Percentiles rank a stretch among this genome's conserved stretches.
These are phyloP conservation scores for Litocranius walleri DNA, from an alignment of 2,113 vertebrate genomes.

Conservation along the genomic window DNA sequence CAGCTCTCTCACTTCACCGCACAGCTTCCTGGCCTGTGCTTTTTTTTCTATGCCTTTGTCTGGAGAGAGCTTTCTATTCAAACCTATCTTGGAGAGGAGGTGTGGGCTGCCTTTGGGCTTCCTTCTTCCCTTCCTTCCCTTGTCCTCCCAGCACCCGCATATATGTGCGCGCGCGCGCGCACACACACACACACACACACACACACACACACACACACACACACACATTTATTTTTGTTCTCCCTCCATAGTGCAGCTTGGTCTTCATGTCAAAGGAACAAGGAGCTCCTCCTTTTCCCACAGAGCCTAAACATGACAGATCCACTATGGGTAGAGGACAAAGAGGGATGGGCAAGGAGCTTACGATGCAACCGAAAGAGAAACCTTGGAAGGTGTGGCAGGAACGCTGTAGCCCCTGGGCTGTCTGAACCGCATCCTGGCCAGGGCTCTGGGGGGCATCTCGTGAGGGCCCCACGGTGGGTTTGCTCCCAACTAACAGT, in stretches of 20 bases:
- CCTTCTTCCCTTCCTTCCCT: neutral
- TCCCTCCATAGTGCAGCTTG: neutral
- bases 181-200: too few relatives aligned
- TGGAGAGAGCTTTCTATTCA: neutral
- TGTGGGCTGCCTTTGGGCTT: neutral
- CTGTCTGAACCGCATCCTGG: neutral
- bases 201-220: neutral
- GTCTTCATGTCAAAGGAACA: neutral
- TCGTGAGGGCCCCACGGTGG: neutral
- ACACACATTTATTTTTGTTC: neutral
- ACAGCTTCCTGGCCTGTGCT: neutral
- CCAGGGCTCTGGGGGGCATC: neutral
- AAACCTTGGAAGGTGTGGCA: neutral
- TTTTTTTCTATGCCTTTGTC: neutral
- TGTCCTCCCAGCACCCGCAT: accelerated
- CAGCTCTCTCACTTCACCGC: neutral
- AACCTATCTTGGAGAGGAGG: neutral
- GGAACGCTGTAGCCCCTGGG: neutral
- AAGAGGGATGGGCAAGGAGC: neutral
- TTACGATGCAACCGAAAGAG: neutral
- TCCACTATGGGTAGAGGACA: neutral
- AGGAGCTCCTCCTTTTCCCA: neutral
- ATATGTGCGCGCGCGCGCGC: accelerated
- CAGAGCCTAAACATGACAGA: neutral
- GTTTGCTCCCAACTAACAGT: neutral